Conservation (phyloP, 2,113 vertebrate genomes). For the Psittacara wagleri region DNA sequence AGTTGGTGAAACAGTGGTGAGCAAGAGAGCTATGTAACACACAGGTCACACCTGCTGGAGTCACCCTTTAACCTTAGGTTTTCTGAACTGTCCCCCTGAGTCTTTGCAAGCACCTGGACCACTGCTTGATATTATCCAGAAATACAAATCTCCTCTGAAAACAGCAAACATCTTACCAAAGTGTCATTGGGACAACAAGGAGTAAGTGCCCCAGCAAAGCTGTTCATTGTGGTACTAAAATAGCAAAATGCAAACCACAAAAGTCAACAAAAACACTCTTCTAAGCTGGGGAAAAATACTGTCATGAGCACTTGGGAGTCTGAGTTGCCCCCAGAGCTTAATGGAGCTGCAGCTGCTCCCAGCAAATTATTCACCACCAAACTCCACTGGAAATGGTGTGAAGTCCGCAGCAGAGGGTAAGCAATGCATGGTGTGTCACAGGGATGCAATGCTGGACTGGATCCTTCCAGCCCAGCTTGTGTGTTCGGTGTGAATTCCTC, state of each 20-base stretch:
- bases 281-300: background rate
- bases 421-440: fast-evolving
- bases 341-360: background rate
- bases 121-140: background rate
- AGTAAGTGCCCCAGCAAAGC: background rate
- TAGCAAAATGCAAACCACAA: background rate
- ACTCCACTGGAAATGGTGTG: background rate
- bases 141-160: background rate
- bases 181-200: background rate
- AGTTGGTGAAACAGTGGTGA: background rate
- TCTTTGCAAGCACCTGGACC: background rate
- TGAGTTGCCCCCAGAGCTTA: background rate
- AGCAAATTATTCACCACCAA: background rate
- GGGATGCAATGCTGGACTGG: background rate
- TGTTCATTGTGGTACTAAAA: background rate
- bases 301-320: background rate
- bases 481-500: background rate
- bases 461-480: background rate
- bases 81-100: background rate
- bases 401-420: background rate
- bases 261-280: background rate
- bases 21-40: background rate
- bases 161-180: background rate
- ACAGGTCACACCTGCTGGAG: background rate
- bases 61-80: background rate